Evolutionary conservation across 1,140 invertebrate genomes (phyloP).

Genomic region (Hycleus phaleratus): DNA sequence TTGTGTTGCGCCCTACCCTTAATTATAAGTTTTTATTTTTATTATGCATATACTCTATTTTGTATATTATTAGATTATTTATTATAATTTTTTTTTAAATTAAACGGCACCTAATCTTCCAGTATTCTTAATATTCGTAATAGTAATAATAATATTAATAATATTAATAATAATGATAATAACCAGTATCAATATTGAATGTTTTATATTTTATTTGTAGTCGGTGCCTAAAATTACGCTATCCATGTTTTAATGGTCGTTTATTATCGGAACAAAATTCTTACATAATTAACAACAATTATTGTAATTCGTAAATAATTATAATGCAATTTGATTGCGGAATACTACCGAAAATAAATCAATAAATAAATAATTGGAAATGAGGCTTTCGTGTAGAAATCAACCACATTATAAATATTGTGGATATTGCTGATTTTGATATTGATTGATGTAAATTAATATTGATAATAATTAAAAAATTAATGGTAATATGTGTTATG

Average conservation of each 20-base stretch:
- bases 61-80: constrained; percentile 26
- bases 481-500: too few species aligned
- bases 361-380: constrained; percentile 13
- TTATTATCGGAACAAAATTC: background rate
- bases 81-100: constrained; percentile 19
- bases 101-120: constrained; percentile 11
- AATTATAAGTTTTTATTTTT: too few species aligned
- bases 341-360: constrained; percentile 5
- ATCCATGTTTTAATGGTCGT: constrained; percentile 26
- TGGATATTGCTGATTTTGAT: too few species aligned
- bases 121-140: constrained; percentile 1
- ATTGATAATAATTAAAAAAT: too few species aligned
- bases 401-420: too few species aligned
- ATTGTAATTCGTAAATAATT: too few species aligned
- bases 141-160: too few species aligned
- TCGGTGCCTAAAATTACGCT: constrained; percentile 10
- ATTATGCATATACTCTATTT: background rate
- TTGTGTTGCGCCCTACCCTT: too few species aligned
- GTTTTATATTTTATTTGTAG: constrained; percentile 9
- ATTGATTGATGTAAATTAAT: too few species aligned
- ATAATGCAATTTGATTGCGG: constrained; percentile 11
- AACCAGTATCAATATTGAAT: too few species aligned
- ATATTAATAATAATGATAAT: too few species aligned
- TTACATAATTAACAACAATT: too few species aligned
- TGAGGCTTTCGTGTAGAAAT: constrained; percentile 12